phyloP scores from a whole-genome alignment of 1,140 invertebrate species.

The Cyclina sinensis region DNA sequence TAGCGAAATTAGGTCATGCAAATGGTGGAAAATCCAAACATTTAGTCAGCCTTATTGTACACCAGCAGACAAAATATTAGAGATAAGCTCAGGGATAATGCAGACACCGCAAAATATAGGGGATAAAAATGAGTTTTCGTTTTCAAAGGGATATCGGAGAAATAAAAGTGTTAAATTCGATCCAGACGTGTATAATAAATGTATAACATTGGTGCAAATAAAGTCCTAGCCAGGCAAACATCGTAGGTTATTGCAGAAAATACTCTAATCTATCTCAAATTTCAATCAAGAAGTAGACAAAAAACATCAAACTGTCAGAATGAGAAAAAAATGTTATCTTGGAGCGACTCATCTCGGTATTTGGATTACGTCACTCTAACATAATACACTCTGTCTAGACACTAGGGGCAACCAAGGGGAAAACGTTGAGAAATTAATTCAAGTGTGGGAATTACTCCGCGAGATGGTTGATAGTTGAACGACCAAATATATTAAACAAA shows the following conservation, averaged over 20 bases:
- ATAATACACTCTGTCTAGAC: conserved; percentile 44
- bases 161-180: not conserved
- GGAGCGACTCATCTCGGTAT: conserved; percentile 15
- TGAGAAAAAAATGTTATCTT: conserved; percentile 34
- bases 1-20: conserved; percentile 28
- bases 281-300: conserved; percentile 48
- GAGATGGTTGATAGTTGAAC: not conserved
- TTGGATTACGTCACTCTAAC: conserved; percentile 35
- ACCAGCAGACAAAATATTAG: not conserved
- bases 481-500: too few species aligned
- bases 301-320: conserved; percentile 30
- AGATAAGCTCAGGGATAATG: not conserved
- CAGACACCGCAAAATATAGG: not conserved
- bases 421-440: conserved; percentile 3
- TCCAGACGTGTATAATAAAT: conserved; percentile 4
- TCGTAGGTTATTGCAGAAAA: conserved; percentile 2
- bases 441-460: conserved; percentile 19
- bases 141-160: conserved; percentile 19
- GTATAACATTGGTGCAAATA: not conserved
- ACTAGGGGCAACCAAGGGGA: conserved; percentile 18
- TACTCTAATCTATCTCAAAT: conserved; percentile 46
- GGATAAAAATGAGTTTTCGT: not conserved
- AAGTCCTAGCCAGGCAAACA: not conserved
- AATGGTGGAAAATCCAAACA: conserved; percentile 23
- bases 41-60: not conserved